These are phyloP conservation scores for Magallana gigas DNA, from an alignment of 1,140 invertebrate species.

Conservation along the genomic window DNA sequence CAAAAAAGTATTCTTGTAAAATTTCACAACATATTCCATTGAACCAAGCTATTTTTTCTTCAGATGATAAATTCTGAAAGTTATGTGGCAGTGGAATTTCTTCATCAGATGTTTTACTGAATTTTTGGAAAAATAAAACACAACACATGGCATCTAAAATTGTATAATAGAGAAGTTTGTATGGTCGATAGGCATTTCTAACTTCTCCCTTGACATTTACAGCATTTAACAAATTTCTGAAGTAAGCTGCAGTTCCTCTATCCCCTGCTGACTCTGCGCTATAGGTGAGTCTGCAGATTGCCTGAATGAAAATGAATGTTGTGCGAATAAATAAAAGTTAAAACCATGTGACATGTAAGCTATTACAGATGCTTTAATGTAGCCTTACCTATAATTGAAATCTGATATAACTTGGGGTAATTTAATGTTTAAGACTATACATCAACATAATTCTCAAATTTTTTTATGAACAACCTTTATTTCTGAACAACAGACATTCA, in stretches of 20 bases:
- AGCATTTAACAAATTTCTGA: conserved; percentile 48
- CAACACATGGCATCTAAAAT: conserved; percentile 51
- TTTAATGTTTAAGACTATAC: background rate
- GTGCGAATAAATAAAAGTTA: too few relatives aligned
- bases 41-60: conserved; percentile 47
- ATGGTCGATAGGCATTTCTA: conserved; percentile 48
- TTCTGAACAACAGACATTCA: too few relatives aligned
- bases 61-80: conserved; percentile 22
- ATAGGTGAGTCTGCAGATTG: background rate
- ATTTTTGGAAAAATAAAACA: too few relatives aligned
- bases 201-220: conserved; percentile 49
- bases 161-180: conserved; percentile 48
- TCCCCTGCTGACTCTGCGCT: background rate
- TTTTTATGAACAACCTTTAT: too few relatives aligned
- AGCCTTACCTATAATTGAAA: too few relatives aligned
- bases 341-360: too few relatives aligned
- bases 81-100: conserved; percentile 42
- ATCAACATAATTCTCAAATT: background rate
- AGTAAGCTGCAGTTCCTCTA: conserved; percentile 46
- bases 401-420: too few relatives aligned
- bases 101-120: background rate
- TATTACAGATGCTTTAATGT: too few relatives aligned
- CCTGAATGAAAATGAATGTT: too few relatives aligned
- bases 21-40: conserved; percentile 40
- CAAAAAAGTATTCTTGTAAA: conserved; percentile 49